Evolutionary conservation across 64 coral and sea anemone species (phyloP).

Genomic region (Orbicella faveolata): DNA sequence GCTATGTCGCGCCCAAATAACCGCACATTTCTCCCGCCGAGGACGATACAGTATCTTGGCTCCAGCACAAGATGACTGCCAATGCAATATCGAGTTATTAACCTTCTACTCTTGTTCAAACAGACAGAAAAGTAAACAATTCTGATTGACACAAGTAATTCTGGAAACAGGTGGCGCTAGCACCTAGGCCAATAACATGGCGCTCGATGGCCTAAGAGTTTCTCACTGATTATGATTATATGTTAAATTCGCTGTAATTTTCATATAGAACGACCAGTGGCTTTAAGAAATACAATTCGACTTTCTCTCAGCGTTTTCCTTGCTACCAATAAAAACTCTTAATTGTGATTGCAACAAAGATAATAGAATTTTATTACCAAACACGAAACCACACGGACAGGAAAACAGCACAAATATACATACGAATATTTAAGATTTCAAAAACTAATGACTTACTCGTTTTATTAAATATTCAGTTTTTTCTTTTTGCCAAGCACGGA

Average conservation of each 20-base stretch:
- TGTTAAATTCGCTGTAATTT: conserved; percentile 20
- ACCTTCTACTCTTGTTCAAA: conserved; percentile 28
- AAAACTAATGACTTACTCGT: conserved; percentile 11
- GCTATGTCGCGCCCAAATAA: not conserved
- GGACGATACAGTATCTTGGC: not conserved
- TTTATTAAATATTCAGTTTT: conserved; percentile 35
- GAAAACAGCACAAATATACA: conserved; percentile 14
- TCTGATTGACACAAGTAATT: conserved; percentile 37
- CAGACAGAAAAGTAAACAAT: conserved; percentile 31
- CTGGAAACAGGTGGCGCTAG: conserved; percentile 22
- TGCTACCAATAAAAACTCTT: conserved; percentile 15
- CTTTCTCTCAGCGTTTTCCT: not conserved
- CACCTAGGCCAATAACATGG: not conserved
- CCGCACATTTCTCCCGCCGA: not conserved
- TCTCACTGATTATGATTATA: not conserved
- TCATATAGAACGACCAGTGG: not conserved
- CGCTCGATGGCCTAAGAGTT: not conserved
- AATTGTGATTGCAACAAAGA: conserved; percentile 38
- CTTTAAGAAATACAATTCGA: not conserved
- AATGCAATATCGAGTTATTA: conserved; percentile 40
- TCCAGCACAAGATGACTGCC: not conserved
- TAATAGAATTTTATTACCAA: conserved; percentile 36
- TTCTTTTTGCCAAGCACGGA: not conserved
- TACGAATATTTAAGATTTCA: conserved; percentile 15
- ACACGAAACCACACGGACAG: conserved; percentile 27